Evolutionary conservation across 2,797 vertebrate genomes (phyloP), one percentile per base, ranked within the genome.

Genomic region (Hipposideros larvatus): DNA sequence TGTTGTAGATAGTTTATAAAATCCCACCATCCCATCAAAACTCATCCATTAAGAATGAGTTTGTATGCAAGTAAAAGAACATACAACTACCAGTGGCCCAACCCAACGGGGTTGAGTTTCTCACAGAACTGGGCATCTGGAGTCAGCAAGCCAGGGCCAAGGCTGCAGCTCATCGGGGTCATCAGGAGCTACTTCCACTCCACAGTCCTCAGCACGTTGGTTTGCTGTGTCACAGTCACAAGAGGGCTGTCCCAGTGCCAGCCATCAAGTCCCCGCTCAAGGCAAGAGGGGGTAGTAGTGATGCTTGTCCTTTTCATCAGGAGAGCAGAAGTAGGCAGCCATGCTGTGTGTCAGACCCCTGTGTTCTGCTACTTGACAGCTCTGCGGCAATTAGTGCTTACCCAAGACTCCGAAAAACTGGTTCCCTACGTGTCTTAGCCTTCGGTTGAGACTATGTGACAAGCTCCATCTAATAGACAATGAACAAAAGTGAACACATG

Each of bases 171-270:
- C 57, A 22, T 18, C 41, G 31, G 2, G 0, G 71, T 21, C 61
- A 18, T 22, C 18, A 19, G 22, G 24, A 4, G 9, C 65, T 24
- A n/a, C 43, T 41, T 34, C 83, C 3, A 4, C 7, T 0, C 31
- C 26, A 4, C 9, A 4, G 19, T 2, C n/a, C 7, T n/a, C 0
- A n/a, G 28, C 7, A 5, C 1, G 7, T 1, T 14, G 37, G 5
- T 41, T 10, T 57, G 5, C 26, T 15, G 34, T 7, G 26, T 24
- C 43, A 22, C 31, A 22, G 63, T 28, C 53, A 28, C 83, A 14
- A 57, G 41, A 37, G 0, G n/a, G 18, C 63, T 31, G 41, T 73
- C 37, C 37, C 26, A 21, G 66, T 1, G 24, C 55, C 66, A 43
- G 63, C 51, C 63, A 21, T 57, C 48, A 66, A 37, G 28, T 5